These are phyloP conservation scores for Geodia barretti DNA, from an alignment of 37 sponge, comb jelly and placozoan species.

Conservation along the genomic window DNA sequence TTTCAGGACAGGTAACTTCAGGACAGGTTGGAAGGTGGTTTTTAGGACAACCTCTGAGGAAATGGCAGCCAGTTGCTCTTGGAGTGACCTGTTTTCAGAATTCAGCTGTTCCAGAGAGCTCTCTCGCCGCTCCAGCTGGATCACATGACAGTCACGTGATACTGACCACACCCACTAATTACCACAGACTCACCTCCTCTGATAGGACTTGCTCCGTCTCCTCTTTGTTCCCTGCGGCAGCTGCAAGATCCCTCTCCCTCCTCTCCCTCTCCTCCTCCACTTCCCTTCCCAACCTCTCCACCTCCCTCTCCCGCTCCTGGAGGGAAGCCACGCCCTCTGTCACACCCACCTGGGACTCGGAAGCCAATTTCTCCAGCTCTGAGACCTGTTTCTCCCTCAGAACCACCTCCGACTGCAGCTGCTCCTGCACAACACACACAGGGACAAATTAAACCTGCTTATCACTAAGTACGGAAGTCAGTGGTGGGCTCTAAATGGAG, in stretches of 20 bases:
- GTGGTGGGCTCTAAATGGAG: no score
- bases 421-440: not conserved
- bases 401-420: constrained; percentile 7
- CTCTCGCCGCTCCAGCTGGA: constrained; percentile 4
- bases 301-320: not conserved
- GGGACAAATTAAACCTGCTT: not conserved
- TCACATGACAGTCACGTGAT: not conserved
- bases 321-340: not conserved
- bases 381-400: constrained; percentile 12
- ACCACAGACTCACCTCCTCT: constrained; percentile 15
- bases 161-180: not conserved
- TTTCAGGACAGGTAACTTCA: not conserved
- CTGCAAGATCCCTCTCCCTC: not conserved
- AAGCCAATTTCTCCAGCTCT: constrained; percentile 26
- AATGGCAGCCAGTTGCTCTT: not conserved
- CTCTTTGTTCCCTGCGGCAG: not conserved
- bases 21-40: no score
- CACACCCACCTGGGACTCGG: constrained; percentile 15
- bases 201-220: constrained; percentile 26
- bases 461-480: no score
- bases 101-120: not conserved
- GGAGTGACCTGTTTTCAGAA: not conserved
- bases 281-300: not conserved
- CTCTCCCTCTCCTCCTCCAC: constrained; percentile 15
- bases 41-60: not conserved